Evolutionary conservation across 1,140 invertebrate genomes (phyloP), one percentile per base, ranked within the genome.

Genomic region (Cataglyphis hispanica): DNA sequence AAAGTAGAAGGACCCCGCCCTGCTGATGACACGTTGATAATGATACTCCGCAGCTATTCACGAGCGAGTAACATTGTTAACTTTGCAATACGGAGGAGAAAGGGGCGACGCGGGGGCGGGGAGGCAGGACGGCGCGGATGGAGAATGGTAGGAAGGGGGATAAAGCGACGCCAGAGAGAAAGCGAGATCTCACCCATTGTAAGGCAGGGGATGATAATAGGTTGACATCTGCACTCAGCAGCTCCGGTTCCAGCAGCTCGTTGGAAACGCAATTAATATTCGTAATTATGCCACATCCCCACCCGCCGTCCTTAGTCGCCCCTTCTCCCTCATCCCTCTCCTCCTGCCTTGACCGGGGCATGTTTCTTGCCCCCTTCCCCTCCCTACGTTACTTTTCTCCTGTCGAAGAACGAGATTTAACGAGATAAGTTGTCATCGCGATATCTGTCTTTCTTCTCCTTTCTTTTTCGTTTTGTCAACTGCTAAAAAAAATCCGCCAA

Each of bases 151-250:
- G 63, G 53, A 37, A 64, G 77, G 64, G 84, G 81, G 85, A 75
- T 88, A 86, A 87, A 88, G 90, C 87, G 86, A 85, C 90, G 84
- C 84, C 46, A 50, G 46, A 85, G 90, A 91, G 90, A 89, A 88
- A 91, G 89, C 89, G 86, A 91, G 92, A 93, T 93, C 88, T 93
- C 90, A 87, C 87, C 88, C 91, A 93, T 93, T 94, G 93, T 92
- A 93, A 91, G 87, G 77, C 91, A 93, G 78, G 88, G 93, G 93
- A 94, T 94, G 94, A 94, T 95, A 95, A 95, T 95, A 94, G 94
- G 92, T 95, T 95, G 94, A 94, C 95, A 95, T 95, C 94, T 95
- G 94, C 94, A 95, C 94, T 94, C 92, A 94, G 92, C 94, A 91
- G 92, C 90, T 91, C 91, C 88, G 87, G 92, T 92, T 92, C 92